These are phyloP conservation scores for Schizaphis graminum DNA, from an alignment of 2,888 invertebrate species.

Conservation along the genomic window DNA sequence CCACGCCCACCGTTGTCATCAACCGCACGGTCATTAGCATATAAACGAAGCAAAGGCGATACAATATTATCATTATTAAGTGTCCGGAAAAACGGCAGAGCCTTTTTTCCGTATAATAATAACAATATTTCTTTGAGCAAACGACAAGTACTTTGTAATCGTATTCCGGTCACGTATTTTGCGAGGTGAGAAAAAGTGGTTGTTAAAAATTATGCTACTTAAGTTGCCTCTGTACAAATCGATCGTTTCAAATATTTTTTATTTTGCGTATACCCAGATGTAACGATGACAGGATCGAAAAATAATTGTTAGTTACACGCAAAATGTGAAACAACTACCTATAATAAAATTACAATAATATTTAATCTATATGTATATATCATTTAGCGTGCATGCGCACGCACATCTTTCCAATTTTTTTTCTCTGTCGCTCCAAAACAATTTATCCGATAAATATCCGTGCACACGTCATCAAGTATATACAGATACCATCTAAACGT, in stretches of 20 bases:
- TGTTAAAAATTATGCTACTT: conserved; percentile 59
- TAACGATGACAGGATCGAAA: background rate
- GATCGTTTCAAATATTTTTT: conserved; percentile 43
- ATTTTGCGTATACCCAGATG: background rate
- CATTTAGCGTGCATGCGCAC: no score
- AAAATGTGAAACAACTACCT: background rate
- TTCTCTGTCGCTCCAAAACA: background rate
- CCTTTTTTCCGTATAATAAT: conserved; percentile 60
- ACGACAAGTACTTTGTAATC: conserved; percentile 56
- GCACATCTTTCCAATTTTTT: background rate
- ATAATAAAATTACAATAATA: background rate
- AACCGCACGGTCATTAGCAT: conserved; percentile 56
- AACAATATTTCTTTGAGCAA: conserved; percentile 52
- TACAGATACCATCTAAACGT: conserved; percentile 19
- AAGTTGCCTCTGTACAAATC: background rate
- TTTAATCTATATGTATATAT: background rate
- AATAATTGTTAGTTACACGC: background rate
- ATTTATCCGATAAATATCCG: conserved; percentile 20
- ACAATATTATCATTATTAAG: conserved; percentile 54
- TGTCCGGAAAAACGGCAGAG: conserved; percentile 55
- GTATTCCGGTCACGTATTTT: conserved; percentile 64
- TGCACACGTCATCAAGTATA: background rate
- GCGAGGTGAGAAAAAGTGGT: conserved; percentile 49
- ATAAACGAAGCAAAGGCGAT: conserved; percentile 55
- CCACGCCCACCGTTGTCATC: conserved; percentile 50